Evolutionary conservation across 1,140 invertebrate species (phyloP).

Genomic region (Drosophila pseudoananassae): DNA sequence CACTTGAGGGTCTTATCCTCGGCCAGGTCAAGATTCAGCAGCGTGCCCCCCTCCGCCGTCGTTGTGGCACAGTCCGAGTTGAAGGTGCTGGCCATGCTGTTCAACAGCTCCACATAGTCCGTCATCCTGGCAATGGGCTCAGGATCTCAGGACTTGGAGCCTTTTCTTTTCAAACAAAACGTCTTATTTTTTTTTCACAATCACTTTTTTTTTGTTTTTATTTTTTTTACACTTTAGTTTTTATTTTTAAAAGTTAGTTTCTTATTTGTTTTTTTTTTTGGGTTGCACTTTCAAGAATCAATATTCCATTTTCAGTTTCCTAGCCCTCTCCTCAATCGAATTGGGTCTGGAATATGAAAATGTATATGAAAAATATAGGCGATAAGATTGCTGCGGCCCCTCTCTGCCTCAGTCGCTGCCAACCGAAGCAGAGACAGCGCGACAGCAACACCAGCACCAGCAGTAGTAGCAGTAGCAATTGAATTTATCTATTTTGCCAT

Average conservation of each 20-base stretch:
- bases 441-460: slow-evolving; percentile 20
- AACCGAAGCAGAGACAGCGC: slow-evolving; percentile 8
- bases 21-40: slow-evolving; percentile 72
- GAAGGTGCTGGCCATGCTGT: slow-evolving; percentile 77
- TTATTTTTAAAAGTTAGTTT: background rate
- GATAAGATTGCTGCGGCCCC: slow-evolving; percentile 33
- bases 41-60: slow-evolving; percentile 70
- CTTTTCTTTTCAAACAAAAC: no score
- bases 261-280: slow-evolving; percentile 5
- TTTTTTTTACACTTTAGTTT: background rate
- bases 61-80: slow-evolving; percentile 76
- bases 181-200: no score
- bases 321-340: slow-evolving; percentile 8
- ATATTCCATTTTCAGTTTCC: slow-evolving; percentile 30
- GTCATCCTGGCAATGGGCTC: slow-evolving; percentile 61
- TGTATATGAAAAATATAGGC: slow-evolving; percentile 17
- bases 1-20: slow-evolving; percentile 83
- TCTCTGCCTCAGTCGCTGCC: background rate
- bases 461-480: slow-evolving; percentile 12
- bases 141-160: background rate
- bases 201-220: background rate
- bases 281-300: slow-evolving; percentile 23
- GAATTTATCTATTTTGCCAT: slow-evolving; percentile 20
- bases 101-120: slow-evolving; percentile 72
- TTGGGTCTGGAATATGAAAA: slow-evolving; percentile 26